Percentiles rank a stretch among this genome's conserved stretches.
Conservation (phyloP, 2,113 vertebrate species). For the Odontophorus gujanensis region DNA sequence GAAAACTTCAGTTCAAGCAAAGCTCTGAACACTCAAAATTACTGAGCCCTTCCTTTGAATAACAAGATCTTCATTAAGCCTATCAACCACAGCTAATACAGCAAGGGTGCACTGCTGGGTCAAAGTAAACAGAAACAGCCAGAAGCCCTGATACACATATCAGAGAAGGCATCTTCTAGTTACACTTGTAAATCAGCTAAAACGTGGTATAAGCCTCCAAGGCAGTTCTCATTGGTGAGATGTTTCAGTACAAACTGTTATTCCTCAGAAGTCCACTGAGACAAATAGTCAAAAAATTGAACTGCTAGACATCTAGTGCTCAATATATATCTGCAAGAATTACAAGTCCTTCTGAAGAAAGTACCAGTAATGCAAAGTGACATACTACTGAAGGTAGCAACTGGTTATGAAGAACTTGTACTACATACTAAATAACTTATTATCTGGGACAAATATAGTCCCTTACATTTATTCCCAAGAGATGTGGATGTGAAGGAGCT, state of each 20-base stretch:
- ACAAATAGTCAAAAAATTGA: background rate
- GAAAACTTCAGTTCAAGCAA: background rate
- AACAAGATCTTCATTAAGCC: background rate
- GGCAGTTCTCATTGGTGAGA: background rate
- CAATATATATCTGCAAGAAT: background rate
- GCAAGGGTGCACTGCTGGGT: background rate
- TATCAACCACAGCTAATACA: background rate
- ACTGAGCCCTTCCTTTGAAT: background rate
- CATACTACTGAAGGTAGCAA: background rate
- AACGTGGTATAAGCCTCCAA: background rate
- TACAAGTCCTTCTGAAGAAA: background rate
- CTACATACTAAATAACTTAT: background rate
- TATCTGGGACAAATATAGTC: background rate
- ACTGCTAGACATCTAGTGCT: background rate
- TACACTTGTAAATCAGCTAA: background rate
- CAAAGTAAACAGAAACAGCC: slow-evolving; percentile 5
- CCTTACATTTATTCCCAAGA: background rate
- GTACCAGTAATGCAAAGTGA: background rate
- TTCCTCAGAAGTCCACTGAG: background rate
- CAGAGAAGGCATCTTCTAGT: background rate
- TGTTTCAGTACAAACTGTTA: background rate
- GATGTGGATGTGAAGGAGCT: background rate
- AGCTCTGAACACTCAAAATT: background rate
- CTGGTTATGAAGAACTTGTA: background rate
- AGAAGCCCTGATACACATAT: background rate